Evolutionary conservation across 2,797 vertebrate genomes (phyloP), one percentile per base, ranked within the genome.

Genomic region (Discoglossus pictus): DNA sequence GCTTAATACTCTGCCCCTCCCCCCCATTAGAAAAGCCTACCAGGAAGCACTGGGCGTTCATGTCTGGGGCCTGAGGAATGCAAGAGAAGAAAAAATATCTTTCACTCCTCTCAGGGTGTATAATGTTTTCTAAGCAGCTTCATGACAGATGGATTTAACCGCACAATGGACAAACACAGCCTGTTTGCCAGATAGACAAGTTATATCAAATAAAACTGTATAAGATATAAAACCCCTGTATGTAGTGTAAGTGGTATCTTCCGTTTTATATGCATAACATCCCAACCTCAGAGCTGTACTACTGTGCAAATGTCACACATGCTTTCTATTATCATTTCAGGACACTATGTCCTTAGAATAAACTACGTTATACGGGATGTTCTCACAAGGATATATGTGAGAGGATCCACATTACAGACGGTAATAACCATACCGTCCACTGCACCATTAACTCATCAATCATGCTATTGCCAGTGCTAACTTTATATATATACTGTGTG

Each of bases 1-100:
- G 82, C 82, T 68, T 79, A 83, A 65, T 63, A 80, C 75, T 42
- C 80, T 25, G 81, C 83, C 79, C 83, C 80, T 75, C 86, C 85
- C 82, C 79, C 77, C 65, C 61, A 48, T 58, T 67, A 78, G 79
- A 75, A 66, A 79, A 53, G 73, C 80, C 80, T 73, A 63, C 82
- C 84, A 86, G 85, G 87, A 85, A 86, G 83, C 82, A 38, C 76
- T 72, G 79, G 78, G 79, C 82, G 77, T 74, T 54, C 83, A 69
- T 75, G 73, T 15, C 59, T 71, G 61, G 58, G 44, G 73, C 75
- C 74, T 42, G 46, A 68, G 56, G 80, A 63, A 67, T 74, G 77
- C 70, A 58, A 68, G 63, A 70, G 70, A 66, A 18, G 25, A 24
- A 12, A 64, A 54, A 2, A 61, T 4, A 13, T 70, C 39, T 47